Conservation (phyloP, 2,797 vertebrate genomes). For the Melanogrammus aeglefinus region DNA sequence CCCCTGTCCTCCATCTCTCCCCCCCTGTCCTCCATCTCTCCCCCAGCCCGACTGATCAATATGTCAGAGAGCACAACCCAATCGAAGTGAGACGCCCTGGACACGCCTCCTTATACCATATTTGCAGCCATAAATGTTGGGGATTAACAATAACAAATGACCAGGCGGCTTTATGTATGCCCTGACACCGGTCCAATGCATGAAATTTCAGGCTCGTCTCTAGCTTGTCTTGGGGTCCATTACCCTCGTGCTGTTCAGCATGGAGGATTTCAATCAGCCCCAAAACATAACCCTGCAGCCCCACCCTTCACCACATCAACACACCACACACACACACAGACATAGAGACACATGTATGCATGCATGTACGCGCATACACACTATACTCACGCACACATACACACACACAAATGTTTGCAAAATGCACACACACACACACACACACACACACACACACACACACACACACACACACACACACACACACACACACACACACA, state of each 20-base stretch:
- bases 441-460: too few species aligned
- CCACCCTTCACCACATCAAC: slow-evolving; percentile 9
- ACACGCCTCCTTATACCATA: slow-evolving; percentile 74
- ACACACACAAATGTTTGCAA: too few species aligned
- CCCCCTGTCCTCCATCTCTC: too few species aligned
- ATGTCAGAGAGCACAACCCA: slow-evolving; percentile 62
- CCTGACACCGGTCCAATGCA: slow-evolving; percentile 68
- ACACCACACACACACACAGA: neutral
- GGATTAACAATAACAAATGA: slow-evolving; percentile 80
- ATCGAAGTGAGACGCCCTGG: slow-evolving; percentile 67
- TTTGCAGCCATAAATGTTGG: slow-evolving; percentile 75
- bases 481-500: too few species aligned
- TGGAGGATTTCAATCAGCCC: slow-evolving; percentile 71
- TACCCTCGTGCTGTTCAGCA: slow-evolving; percentile 71
- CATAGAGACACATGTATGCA: too few species aligned
- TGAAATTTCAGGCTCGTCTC: slow-evolving; percentile 74
- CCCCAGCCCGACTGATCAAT: slow-evolving; percentile 65
- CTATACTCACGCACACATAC: too few species aligned
- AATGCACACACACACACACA: too few species aligned
- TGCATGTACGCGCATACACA: too few species aligned
- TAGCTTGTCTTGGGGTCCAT: slow-evolving; percentile 77
- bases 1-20: too few species aligned
- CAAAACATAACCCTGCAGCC: slow-evolving; percentile 57
- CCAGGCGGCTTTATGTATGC: slow-evolving; percentile 60
- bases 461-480: too few species aligned